These are phyloP conservation scores for Amiota communis DNA, from an alignment of 2,888 invertebrate genomes.

Conservation along the genomic window DNA sequence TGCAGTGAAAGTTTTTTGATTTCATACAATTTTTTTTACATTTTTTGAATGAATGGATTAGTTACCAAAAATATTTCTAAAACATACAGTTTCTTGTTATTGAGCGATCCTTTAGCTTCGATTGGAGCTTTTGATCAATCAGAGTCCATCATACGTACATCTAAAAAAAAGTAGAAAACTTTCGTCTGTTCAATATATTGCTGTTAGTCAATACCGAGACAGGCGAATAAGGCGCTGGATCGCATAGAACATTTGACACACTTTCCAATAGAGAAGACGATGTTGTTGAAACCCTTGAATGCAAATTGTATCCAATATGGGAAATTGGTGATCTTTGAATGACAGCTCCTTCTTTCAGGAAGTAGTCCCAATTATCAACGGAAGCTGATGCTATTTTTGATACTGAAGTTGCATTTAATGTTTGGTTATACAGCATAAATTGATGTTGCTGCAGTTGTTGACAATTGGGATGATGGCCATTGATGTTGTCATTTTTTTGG, in stretches of 20 bases:
- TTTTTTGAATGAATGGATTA: no score
- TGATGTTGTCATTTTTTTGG: no score
- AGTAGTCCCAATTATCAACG: conserved; percentile 29
- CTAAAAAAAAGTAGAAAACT: conserved; percentile 62
- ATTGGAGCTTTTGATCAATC: conserved; percentile 9
- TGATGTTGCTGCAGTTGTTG: conserved; percentile 32
- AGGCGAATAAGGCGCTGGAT: conserved; percentile 64
- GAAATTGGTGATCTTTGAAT: not conserved
- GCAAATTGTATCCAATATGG: not conserved
- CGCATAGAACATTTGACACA: conserved; percentile 26
- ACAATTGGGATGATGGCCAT: conserved; percentile 20
- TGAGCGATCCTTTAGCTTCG: conserved; percentile 29
- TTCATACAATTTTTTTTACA: no score
- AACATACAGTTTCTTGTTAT: no score
- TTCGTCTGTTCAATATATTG: conserved; percentile 58
- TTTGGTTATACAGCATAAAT: conserved; percentile 9
- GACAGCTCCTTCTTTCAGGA: not conserved
- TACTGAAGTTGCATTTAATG: conserved; percentile 38
- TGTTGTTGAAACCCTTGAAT: not conserved
- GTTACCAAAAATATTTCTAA: no score
- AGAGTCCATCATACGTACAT: not conserved
- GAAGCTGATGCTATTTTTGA: conserved; percentile 44
- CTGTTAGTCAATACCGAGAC: conserved; percentile 59
- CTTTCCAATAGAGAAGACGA: not conserved
- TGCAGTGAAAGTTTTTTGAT: no score